These are phyloP conservation scores for Rhegmatorhina hoffmannsi DNA, from an alignment of 2,113 vertebrate species.

Conservation along the genomic window DNA sequence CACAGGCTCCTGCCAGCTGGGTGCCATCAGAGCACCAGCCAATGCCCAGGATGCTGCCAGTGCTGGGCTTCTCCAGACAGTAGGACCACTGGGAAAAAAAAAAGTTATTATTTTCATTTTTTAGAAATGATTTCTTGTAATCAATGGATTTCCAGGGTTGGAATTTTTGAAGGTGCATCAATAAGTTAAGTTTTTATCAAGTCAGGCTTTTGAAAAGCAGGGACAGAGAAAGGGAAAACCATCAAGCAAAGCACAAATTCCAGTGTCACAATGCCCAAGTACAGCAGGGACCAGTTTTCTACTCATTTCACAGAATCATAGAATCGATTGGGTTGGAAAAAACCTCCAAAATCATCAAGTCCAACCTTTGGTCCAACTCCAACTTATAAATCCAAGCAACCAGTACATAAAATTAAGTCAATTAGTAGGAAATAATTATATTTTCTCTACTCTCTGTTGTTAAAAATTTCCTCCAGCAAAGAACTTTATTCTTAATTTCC, in stretches of 20 bases:
- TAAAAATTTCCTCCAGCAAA: not conserved
- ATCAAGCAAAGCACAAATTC: accelerated
- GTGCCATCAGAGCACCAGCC: conserved; percentile 94
- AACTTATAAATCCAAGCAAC: not conserved
- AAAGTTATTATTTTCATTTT: accelerated
- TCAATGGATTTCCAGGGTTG: accelerated
- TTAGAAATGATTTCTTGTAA: not conserved
- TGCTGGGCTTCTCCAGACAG: conserved; percentile 93
- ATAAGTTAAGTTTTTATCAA: not conserved
- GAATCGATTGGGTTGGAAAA: no score
- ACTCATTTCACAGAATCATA: not conserved
- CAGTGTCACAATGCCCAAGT: not conserved
- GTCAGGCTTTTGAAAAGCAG: not conserved
- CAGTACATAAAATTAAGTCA: not conserved
- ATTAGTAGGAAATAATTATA: not conserved
- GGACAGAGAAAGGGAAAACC: not conserved
- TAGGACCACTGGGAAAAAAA: conserved; percentile 88
- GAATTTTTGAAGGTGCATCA: not conserved
- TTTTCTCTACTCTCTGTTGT: not conserved
- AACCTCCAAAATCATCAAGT: no score
- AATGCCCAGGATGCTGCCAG: conserved; percentile 90
- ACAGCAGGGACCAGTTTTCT: not conserved
- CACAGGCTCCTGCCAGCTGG: conserved; percentile 92
- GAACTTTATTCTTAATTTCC: not conserved
- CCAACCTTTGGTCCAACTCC: no score